Base-by-base conservation (phyloP, 2,797 vertebrate genomes). In the Triplophysa bombifrons region DNA sequence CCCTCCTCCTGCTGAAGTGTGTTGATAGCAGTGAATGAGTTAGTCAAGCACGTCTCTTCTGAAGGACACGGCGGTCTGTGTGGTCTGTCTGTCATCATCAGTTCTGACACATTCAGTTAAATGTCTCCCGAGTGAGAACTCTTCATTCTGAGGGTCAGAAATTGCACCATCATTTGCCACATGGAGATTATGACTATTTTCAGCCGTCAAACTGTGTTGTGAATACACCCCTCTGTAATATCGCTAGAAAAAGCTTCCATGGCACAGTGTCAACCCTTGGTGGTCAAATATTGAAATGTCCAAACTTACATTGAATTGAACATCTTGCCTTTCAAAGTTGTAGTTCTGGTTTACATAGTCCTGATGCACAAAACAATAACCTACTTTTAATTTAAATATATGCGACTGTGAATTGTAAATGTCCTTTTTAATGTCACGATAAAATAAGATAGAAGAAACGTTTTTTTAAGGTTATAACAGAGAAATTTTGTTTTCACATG, bases 101-200 rank as follows among this genome's bases (percentile, higher is more conserved):
- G 55, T 20, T 50, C 78, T 87, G 89, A 88, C 88, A 89, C 76
- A 19, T 85, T 88, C 85, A 78, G 88, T 90, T 87, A 86, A 63
- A 67, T 84, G 76, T 85, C 74, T 1, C 46, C 76, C 64, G 65
- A 41, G 72, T 63, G 64, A 69, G 38, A 77, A 73, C 55, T 19
- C 61, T 76, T 76, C 68, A 55, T 80, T 77, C 34, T 64, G 44
- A 38, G 13, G 11, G 17, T 73, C 68, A 48, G 38, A 55, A 56
- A 84, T 55, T 88, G 89, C 89, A 82, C 50, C 77, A 80, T 88
- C 88, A 89, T 85, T 74, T 79, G 86, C 86, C 66, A 13, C 41
- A 25, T 44, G 61, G 82, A 88, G 91, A 93, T 93, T 92, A 91
- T 58, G 3, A 84, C 86, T 93, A 92, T 89, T 88, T 93, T 91